Evolutionary conservation across 2,113 vertebrate genomes (phyloP), one percentile per base, ranked within the genome.

Genomic region (Columba livia): DNA sequence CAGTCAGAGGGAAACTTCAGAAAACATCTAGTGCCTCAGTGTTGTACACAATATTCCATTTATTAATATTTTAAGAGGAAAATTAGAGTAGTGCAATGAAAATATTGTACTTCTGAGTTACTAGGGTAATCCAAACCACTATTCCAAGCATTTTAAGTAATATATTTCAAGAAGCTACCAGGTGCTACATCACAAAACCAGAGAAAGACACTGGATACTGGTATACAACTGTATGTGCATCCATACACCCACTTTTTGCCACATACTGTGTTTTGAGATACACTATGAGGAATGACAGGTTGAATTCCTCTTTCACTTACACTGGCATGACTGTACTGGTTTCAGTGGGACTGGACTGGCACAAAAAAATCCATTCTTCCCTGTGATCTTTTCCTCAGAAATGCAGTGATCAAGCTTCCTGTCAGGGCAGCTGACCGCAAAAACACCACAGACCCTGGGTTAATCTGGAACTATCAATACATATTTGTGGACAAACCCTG

Each of bases 251-350:
- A 1, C 15, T 2, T 47, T 88, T 51, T 66, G 51, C 38, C 40
- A 51, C 26, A n/a, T 21, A 25, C n/a, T 9, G 1, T 7, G 18
- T 36, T 61, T 60, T 0, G 0, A 58, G n/a, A 23, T 31, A 47
- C 60, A 53, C 72, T 50, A 1, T 15, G 2, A n/a, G 84, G 44
- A 90, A 20, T 13, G 60, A 54, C 56, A 57, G n/a, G 26, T 15
- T 81, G 61, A 65, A 74, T 57, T 84, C 18, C 29, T 29, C 48
- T 16, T 66, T 62, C n/a, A 5, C 47, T 18, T 40, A 12, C 23
- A 29, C 2, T 65, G 53, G 51, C 73, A 32, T 21, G 57, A 83
- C 40, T 66, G 10, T 24, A 38, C 24, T 65, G 34, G 72, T 15
- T 89, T 88, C 61, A 71, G 18, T 47, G 16, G 73, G 11, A n/a